phyloP scores from a whole-genome alignment of 2,113 vertebrate genomes.

The Spea multiplicata region DNA sequence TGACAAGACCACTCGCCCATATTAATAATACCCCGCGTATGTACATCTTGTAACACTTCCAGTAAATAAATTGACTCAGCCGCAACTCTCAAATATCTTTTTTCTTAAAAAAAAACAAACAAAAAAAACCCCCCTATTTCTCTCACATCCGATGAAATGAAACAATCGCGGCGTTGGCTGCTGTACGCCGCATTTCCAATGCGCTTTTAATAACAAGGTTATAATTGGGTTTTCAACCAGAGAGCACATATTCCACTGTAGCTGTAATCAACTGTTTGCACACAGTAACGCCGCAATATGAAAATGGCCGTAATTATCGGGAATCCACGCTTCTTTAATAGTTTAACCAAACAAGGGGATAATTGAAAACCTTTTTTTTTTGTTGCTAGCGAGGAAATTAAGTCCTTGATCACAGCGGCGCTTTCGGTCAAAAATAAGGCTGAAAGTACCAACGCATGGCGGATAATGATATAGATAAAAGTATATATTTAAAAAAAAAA shows the following conservation, averaged over 20 bases:
- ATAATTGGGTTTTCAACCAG: constrained; percentile 4
- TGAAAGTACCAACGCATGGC: background rate
- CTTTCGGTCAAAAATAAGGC: background rate
- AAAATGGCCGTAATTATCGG: constrained; percentile 28
- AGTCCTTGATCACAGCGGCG: constrained; percentile 17
- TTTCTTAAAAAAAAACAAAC: too few relatives aligned
- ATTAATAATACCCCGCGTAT: too few relatives aligned
- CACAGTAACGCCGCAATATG: constrained; percentile 8
- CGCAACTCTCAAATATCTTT: too few relatives aligned
- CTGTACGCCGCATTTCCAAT: background rate
- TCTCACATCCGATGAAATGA: background rate
- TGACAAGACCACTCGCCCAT: too few relatives aligned
- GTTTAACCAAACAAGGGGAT: constrained; percentile 10
- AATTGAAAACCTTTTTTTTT: constrained; percentile 21
- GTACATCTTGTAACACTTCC: too few relatives aligned
- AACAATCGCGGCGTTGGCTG: background rate
- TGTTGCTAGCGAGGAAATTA: constrained; percentile 20
- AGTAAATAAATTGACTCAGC: too few relatives aligned
- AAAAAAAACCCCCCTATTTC: too few relatives aligned
- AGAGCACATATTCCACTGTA: background rate
- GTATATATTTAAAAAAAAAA: background rate
- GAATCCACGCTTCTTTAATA: constrained; percentile 10
- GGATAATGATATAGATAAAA: background rate
- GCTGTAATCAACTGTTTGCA: constrained; percentile 3
- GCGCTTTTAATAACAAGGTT: constrained; percentile 13